Percentiles rank a stretch among this genome's conserved stretches.
Evolutionary conservation across 92 coral and sea anemone genomes (phyloP).

Genomic region (Scolanthus callimorphus): DNA sequence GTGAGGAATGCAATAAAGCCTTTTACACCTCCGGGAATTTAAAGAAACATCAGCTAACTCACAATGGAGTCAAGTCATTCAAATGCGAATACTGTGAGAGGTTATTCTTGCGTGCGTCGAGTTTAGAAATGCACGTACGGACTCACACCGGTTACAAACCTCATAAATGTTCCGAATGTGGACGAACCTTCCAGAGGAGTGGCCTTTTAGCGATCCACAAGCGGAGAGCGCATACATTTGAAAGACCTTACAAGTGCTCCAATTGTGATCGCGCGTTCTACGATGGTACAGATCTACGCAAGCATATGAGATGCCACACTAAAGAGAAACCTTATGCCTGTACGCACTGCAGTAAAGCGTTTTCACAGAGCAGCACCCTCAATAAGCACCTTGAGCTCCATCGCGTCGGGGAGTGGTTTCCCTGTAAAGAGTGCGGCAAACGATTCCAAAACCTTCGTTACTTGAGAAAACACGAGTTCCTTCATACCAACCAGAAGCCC

Average conservation of each 20-base stretch:
- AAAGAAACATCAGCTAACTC: not conserved
- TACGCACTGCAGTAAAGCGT: not conserved
- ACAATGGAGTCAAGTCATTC: not conserved
- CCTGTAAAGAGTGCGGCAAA: not conserved
- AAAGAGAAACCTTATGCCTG: not conserved
- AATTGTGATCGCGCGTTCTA: not conserved
- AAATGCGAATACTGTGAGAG: not conserved
- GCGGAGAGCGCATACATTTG: not conserved
- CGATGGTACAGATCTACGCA: not conserved
- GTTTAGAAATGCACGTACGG: not conserved
- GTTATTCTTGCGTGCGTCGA: not conserved
- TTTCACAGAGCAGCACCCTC: not conserved
- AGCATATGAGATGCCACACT: not conserved
- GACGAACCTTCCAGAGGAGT: not conserved
- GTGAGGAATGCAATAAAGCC: not conserved
- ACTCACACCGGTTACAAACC: not conserved
- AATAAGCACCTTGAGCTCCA: not conserved
- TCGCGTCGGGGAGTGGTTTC: not conserved
- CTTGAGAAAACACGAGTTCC: not conserved
- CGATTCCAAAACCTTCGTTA: not conserved
- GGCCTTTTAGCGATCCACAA: not conserved
- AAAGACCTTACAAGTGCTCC: not conserved
- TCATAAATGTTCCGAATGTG: not conserved
- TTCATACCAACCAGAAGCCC: not conserved
- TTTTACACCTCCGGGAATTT: too few species aligned